These are phyloP conservation scores for Aphis craccivora DNA, from an alignment of 1,140 invertebrate species.

Conservation along the genomic window DNA sequence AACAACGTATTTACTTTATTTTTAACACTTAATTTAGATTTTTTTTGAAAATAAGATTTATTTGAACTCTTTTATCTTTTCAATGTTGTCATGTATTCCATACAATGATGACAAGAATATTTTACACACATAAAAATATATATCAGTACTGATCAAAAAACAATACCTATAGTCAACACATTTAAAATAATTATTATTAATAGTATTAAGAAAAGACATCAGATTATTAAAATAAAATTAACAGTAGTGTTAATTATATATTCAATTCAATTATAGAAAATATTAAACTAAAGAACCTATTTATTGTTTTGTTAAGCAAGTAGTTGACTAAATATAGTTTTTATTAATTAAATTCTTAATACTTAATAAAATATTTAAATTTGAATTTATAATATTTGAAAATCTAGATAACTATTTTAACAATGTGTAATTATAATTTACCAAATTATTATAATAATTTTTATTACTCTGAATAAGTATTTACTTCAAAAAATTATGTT, in stretches of 20 bases:
- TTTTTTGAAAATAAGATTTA: neutral
- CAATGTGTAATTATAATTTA: neutral
- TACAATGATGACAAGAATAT: neutral
- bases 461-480: neutral
- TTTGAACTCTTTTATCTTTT: neutral
- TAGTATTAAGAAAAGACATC: neutral
- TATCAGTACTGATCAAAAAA: neutral
- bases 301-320: neutral
- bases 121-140: neutral
- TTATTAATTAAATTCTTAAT: neutral
- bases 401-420: neutral
- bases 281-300: neutral
- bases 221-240: neutral
- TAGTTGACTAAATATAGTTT: neutral
- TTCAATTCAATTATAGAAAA: neutral
- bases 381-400: too few relatives aligned
- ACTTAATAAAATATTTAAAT: too few relatives aligned
- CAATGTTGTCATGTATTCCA: neutral
- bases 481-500: neutral
- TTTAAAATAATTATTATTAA: neutral
- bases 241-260: neutral
- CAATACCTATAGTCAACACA: neutral
- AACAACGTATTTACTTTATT: constrained; percentile 20
- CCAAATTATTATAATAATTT: neutral
- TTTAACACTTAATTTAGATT: neutral